Evolutionary conservation across 2,888 invertebrate genomes (phyloP), one percentile per base, ranked within the genome.

Genomic region (Drosophila vallismaia): DNA sequence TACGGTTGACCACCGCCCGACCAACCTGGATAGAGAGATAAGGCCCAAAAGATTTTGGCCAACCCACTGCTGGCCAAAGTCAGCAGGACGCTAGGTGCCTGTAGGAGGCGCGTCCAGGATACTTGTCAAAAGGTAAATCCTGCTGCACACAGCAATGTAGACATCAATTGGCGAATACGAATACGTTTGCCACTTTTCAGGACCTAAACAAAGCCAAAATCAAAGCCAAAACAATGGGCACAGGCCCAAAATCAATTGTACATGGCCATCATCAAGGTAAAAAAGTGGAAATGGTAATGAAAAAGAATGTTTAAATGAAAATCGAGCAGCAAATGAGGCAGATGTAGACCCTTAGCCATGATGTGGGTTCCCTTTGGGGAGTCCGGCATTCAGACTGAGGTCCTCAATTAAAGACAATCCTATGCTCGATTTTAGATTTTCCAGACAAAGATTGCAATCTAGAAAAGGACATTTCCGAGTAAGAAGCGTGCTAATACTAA

Each of bases 51-150:
- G 24, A 75, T 75, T 52, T 76, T 85, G 74, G 82, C 86, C 79
- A 82, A 74, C 82, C 82, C 82, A 79, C 85, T 54, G 73, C 54
- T 57, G 79, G 78, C 84, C 79, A 75, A 64, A 50, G 44, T n/a
- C 73, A 66, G 52, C 75, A 51, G 70, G 80, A 78, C 75, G 66
- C 74, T 24, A 33, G 7, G 29, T 33, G 29, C 64, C 55, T 73
- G 19, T 71, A 75, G 76, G 71, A 85, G 87, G 85, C 85, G 85
- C 85, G 68, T 70, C 85, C 77, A 58, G 70, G 36, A 74, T 78
- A 82, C 82, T 79, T 81, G 79, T 82, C 69, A 53, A 58, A 36
- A 53, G 14, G 40, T 45, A 36, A 38, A 53, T 40, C 59, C 44
- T 57, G 71, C 66, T 74, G 28, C 78, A 85, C 79, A 59, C 74